These are phyloP conservation scores for Xenopus borealis DNA, from an alignment of 2,113 vertebrate species.

Conservation along the genomic window DNA sequence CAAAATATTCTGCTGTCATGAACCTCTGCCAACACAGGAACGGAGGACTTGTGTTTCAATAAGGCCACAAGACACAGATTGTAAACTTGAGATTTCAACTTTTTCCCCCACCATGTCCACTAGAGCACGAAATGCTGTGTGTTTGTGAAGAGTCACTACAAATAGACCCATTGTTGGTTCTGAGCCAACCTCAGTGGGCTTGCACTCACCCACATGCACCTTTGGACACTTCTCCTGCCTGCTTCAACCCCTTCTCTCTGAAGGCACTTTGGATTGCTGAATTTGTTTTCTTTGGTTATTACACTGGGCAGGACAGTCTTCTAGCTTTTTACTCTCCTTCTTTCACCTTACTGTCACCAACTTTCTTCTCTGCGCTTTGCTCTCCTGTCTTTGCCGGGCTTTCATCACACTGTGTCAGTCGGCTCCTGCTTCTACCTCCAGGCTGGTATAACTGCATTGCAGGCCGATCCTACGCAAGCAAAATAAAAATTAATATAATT, in stretches of 20 bases:
- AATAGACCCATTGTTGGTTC: slow-evolving; percentile 59
- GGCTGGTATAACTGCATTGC: slow-evolving; percentile 97
- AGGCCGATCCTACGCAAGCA: slow-evolving; percentile 82
- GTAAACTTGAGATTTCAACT: slow-evolving; percentile 46
- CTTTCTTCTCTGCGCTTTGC: slow-evolving; percentile 67
- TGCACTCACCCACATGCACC: slow-evolving; percentile 58
- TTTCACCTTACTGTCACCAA: slow-evolving; percentile 76
- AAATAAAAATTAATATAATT: background rate
- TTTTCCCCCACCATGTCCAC: slow-evolving; percentile 51
- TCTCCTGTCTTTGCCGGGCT: slow-evolving; percentile 60
- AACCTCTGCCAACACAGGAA: slow-evolving; percentile 46
- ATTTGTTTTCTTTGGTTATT: slow-evolving; percentile 80
- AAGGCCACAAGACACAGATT: slow-evolving; percentile 57
- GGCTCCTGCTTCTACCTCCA: slow-evolving; percentile 84
- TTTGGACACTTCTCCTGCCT: slow-evolving; percentile 56
- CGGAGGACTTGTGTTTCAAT: slow-evolving; percentile 46
- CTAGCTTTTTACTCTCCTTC: slow-evolving; percentile 69
- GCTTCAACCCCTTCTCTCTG: slow-evolving; percentile 62
- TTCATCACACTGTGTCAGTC: slow-evolving; percentile 64
- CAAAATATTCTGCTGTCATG: slow-evolving; percentile 49
- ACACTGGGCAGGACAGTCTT: slow-evolving; percentile 67
- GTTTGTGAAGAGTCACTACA: slow-evolving; percentile 54
- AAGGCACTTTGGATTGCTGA: slow-evolving; percentile 84
- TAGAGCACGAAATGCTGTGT: slow-evolving; percentile 54
- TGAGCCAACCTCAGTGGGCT: slow-evolving; percentile 52